Base-by-base conservation (phyloP, 92 coral and sea anemone species). In the Heliopora coerulea region DNA sequence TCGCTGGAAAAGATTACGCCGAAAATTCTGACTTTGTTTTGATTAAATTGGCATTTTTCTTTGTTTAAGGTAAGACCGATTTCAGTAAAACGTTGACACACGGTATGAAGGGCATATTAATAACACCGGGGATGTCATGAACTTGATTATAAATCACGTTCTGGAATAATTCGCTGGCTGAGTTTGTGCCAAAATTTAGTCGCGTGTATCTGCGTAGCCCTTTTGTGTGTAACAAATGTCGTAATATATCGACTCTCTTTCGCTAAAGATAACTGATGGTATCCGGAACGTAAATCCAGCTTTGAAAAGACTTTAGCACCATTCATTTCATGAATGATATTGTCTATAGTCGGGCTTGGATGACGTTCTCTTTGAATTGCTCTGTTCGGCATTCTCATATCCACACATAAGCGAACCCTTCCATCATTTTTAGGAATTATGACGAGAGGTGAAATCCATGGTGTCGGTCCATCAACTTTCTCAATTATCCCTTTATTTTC, bases 51-150 rank as follows among this genome's bases (percentile, higher is more conserved):
- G 44, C 66, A 80, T 61, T 80, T 80, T 23, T 23, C 54, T 1
- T 39, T 46, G 73, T 80, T 72, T 27, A 81, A 42, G 18, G 80
- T 81, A 39, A 73, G 69, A 21, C 80, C 75, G 82, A 46, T 62
- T 65, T 46, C 66, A 49, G 31, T 82, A 56, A 31, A 73, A 75
- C 56, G n/a, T 81, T 62, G 12, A 41, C n/a, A 25, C 3, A 46
- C 28, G 66, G 56, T 64, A 29, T 56, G 30, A 54, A 73, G 67
- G 54, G 68, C 1, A 76, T 68, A 23, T 74, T 68, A n/a, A 82
- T 82, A 13, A 74, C 86, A 76, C 76, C 73, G 25, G 78, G 65
- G 3, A 74, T 82, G 65, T 82, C 65, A 8, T 59, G 40, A n/a
- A 34, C 78, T 44, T 65, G 82, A 17, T 66, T 35, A 35, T 82